Evolutionary conservation across 2,797 vertebrate species (phyloP).

Genomic region (Enteromius argenteus): DNA sequence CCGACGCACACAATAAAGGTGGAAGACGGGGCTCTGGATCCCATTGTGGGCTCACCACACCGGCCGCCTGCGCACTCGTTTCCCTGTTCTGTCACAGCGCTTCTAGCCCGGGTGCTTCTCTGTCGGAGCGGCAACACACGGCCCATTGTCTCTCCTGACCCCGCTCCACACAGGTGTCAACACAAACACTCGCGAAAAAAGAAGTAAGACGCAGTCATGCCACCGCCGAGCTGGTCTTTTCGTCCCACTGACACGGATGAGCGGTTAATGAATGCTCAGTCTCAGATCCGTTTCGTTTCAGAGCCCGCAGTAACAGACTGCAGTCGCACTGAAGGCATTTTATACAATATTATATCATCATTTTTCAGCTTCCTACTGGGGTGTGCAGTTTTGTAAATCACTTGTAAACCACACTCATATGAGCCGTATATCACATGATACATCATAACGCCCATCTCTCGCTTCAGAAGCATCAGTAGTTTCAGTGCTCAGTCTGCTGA

Average conservation of each 20-base stretch:
- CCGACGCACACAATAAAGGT: slow-evolving; percentile 71
- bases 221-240: background rate
- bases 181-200: background rate
- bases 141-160: slow-evolving; percentile 41
- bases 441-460: background rate
- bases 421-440: background rate
- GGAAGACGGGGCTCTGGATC: slow-evolving; percentile 63
- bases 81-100: slow-evolving; percentile 49
- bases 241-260: background rate
- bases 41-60: slow-evolving; percentile 66
- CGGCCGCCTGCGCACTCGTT: slow-evolving; percentile 67
- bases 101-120: slow-evolving; percentile 3
- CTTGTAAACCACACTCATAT: background rate
- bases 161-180: background rate
- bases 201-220: background rate
- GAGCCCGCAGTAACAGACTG: background rate
- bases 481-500: too few relatives aligned
- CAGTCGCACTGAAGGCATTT: background rate
- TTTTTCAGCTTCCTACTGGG: background rate
- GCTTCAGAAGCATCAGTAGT: background rate
- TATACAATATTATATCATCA: too few relatives aligned
- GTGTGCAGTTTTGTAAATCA: background rate
- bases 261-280: background rate
- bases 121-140: slow-evolving; percentile 31
- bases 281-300: background rate